These are phyloP conservation scores for Salvator merianae DNA, from an alignment of 2,113 vertebrate genomes.

Conservation along the genomic window DNA sequence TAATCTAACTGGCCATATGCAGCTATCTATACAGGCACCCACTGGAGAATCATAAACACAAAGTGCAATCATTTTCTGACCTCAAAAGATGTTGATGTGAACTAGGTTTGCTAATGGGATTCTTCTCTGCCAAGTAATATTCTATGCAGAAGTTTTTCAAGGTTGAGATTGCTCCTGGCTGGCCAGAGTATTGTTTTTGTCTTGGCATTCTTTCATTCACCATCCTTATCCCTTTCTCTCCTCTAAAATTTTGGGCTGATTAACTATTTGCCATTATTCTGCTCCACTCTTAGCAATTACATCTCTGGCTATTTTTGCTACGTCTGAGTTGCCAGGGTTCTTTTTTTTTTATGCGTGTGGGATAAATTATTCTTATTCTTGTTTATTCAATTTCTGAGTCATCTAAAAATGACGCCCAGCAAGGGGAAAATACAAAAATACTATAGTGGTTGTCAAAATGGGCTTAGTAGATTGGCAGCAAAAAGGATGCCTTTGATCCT, in stretches of 20 bases:
- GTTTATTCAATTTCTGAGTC: too few relatives aligned
- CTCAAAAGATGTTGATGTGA: constrained; percentile 52
- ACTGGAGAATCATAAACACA: constrained; percentile 20
- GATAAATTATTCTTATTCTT: too few relatives aligned
- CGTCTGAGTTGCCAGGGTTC: background rate
- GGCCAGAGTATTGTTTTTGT: constrained; percentile 45
- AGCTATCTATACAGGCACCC: constrained; percentile 33
- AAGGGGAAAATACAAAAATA: too few relatives aligned
- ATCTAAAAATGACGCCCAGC: too few relatives aligned
- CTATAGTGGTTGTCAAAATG: too few relatives aligned
- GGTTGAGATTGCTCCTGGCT: constrained; percentile 35
- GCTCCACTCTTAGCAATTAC: background rate
- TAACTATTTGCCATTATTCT: constrained; percentile 20
- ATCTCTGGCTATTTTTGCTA: background rate
- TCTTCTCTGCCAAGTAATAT: constrained; percentile 23
- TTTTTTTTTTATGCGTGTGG: background rate
- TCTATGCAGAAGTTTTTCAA: constrained; percentile 40
- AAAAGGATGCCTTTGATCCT: too few relatives aligned
- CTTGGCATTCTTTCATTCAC: constrained; percentile 36
- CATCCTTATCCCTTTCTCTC: constrained; percentile 1
- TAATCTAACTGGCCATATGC: constrained; percentile 35
- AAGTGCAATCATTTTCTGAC: constrained; percentile 56
- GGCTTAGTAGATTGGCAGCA: too few relatives aligned
- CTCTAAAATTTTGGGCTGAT: constrained; percentile 50
- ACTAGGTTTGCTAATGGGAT: constrained; percentile 38